These are phyloP conservation scores for Sparidentex hasta DNA, from an alignment of 2,797 vertebrate genomes.

Conservation along the genomic window DNA sequence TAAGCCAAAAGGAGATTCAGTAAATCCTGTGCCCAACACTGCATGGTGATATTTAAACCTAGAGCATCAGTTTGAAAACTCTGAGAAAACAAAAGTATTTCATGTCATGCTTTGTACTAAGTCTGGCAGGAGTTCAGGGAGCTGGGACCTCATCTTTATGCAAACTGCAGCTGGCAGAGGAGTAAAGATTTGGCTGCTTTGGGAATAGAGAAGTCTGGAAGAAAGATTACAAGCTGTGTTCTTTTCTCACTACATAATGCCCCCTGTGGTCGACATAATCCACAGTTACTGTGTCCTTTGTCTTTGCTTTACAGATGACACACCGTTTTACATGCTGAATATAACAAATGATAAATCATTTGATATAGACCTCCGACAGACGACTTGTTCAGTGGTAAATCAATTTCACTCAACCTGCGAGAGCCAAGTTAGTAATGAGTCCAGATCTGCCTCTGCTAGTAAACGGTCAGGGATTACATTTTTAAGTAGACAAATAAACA, in stretches of 20 bases:
- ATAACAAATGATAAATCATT: background rate
- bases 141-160: slow-evolving; percentile 44
- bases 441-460: background rate
- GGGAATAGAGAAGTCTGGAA: slow-evolving; percentile 20
- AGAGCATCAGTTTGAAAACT: background rate
- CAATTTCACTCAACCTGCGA: background rate
- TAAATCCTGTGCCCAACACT: background rate
- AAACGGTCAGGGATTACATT: background rate
- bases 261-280: slow-evolving; percentile 1
- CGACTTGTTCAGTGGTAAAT: background rate
- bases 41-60: background rate
- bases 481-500: too few relatives aligned
- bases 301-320: slow-evolving; percentile 11
- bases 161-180: slow-evolving; percentile 32
- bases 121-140: slow-evolving; percentile 7
- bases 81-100: slow-evolving; percentile 1
- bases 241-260: slow-evolving; percentile 7
- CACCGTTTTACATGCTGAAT: background rate
- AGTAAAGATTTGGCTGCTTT: slow-evolving; percentile 1
- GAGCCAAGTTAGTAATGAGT: background rate
- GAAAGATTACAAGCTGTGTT: slow-evolving; percentile 23
- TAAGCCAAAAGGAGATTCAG: background rate
- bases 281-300: background rate
- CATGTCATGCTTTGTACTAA: background rate
- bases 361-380: background rate